Base-by-base conservation (phyloP, 2,888 invertebrate species). In the Protodeltote pygarga region DNA sequence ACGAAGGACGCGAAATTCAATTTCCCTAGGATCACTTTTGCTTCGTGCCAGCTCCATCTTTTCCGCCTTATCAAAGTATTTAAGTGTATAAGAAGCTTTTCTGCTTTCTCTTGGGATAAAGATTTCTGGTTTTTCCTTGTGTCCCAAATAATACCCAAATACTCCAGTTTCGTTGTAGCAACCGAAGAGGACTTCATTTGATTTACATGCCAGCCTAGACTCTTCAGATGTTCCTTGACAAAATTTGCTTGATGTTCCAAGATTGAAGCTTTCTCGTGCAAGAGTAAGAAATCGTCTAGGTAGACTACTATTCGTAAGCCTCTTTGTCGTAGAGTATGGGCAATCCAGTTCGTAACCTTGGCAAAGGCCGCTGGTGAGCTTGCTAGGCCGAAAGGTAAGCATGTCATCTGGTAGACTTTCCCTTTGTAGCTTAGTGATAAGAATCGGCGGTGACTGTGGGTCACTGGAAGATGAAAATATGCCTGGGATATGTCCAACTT, bases 171-270 rank as follows among this genome's bases (percentile, higher is more conserved):
- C 1, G 49, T 13, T 14, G 58, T 2, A 16, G 5, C 28, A 5
- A 1, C 31, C 1, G 2, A 14, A 35, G 52, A 13, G 45, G 63
- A 54, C 24, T 68, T 65, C 19, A 42, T 8, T 5, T 2, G 4
- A 28, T 65, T 68, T 17, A 68, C 13, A 1, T 14, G 27, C 63
- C 60, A 64, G 0, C 68, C 64, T 9, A 67, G 24, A 0, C 47
- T 13, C 10, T 10, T 5, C 2, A 67, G 39, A 6, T 24, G 25
- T 13, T 42, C 13, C 0, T 42, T 6, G 0, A 41, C 51, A 4
- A 28, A 24, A 0, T 8, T 24, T 1, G 5, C 15, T 10, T 35
- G 23, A 16, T 24, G 9, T 8, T 5, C 10, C 9, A 35, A n/a
- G 1, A 8, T 6, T 35, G 0, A 1, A 1, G 33, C 13, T 15